These are phyloP conservation scores for Anagyrus pseudococci DNA, from an alignment of 2,888 invertebrate genomes.

Conservation along the genomic window DNA sequence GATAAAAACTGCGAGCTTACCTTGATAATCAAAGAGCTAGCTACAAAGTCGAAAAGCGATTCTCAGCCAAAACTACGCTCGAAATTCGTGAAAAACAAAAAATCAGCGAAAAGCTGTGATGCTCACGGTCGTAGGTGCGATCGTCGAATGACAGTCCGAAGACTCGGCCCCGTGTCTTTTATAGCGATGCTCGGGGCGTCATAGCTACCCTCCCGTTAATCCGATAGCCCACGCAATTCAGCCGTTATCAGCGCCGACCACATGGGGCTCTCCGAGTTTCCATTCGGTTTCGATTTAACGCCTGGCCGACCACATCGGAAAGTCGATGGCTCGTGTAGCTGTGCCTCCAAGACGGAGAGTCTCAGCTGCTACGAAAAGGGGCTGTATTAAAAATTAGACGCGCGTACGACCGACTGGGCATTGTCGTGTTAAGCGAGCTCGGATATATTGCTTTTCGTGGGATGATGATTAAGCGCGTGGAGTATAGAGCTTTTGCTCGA, in stretches of 20 bases:
- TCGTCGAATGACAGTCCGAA: slow-evolving; percentile 27
- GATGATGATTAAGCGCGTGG: no score
- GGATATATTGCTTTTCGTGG: no score
- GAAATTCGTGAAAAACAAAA: slow-evolving; percentile 4
- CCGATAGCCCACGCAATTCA: slow-evolving; percentile 55
- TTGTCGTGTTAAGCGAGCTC: no score
- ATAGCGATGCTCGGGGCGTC: slow-evolving; percentile 40
- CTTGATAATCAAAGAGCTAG: neutral
- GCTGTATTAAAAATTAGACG: no score
- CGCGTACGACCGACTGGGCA: no score
- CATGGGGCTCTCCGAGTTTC: slow-evolving; percentile 52
- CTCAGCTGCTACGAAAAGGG: no score
- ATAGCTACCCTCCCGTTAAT: slow-evolving; percentile 44
- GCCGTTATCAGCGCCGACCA: slow-evolving; percentile 57
- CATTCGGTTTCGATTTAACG: no score
- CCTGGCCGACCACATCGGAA: no score
- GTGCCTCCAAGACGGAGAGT: no score
- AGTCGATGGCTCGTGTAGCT: no score
- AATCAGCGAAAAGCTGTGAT: slow-evolving; percentile 15
- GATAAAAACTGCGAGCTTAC: neutral
- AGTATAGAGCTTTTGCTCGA: no score
- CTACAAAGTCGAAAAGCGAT: neutral
- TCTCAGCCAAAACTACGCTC: neutral
- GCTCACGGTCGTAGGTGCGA: slow-evolving; percentile 24
- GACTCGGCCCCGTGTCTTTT: slow-evolving; percentile 46